Evolutionary conservation across 2,888 invertebrate genomes (phyloP).

Genomic region (Noctua janthe): DNA sequence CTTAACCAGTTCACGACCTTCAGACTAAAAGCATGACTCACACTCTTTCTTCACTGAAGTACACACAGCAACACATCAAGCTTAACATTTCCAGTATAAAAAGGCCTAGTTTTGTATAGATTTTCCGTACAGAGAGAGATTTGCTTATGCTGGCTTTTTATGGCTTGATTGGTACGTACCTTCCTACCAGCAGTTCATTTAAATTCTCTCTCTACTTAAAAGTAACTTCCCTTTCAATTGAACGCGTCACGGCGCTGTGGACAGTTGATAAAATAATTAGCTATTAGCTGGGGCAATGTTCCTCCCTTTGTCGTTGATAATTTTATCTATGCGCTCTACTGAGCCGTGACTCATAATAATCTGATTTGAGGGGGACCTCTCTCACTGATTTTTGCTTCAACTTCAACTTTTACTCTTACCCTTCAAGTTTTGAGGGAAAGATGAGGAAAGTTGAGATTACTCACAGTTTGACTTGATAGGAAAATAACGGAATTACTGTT

Average conservation of each 20-base stretch:
- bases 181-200: conserved; percentile 34
- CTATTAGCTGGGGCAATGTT: conserved; percentile 74
- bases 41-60: conserved; percentile 15
- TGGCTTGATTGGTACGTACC: too few relatives aligned
- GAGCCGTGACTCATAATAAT: conserved; percentile 84
- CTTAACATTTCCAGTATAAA: too few relatives aligned
- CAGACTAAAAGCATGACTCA: conserved; percentile 24
- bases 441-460: conserved; percentile 36
- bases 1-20: neutral
- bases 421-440: conserved; percentile 60
- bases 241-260: conserved; percentile 72
- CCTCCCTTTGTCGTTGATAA: conserved; percentile 84
- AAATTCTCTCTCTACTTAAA: conserved; percentile 48
- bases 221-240: conserved; percentile 65
- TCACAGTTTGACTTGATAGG: conserved; percentile 23
- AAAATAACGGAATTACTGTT: conserved; percentile 20
- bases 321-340: conserved; percentile 87
- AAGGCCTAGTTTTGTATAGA: too few relatives aligned
- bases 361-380: conserved; percentile 75
- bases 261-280: conserved; percentile 81
- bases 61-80: neutral
- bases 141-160: too few relatives aligned
- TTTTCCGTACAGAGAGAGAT: too few relatives aligned
- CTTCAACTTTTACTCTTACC: conserved; percentile 60
- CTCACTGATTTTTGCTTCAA: conserved; percentile 66